phyloP scores from a whole-genome alignment of 2,797 vertebrate species.

The Gobio occitaniae region DNA sequence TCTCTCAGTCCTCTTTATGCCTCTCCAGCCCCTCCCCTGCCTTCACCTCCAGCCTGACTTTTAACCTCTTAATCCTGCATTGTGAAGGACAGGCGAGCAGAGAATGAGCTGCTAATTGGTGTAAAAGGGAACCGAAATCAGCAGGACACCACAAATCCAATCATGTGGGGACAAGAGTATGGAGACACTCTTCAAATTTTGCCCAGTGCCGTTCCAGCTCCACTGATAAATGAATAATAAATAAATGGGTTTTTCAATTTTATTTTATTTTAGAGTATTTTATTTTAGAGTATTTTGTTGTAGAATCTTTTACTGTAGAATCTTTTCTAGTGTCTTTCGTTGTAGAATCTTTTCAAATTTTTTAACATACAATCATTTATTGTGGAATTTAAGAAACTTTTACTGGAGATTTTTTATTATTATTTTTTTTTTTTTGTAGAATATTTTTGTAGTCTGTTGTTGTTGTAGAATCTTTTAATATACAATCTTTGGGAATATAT shows the following conservation, averaged over 20 bases:
- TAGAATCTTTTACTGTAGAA: neutral
- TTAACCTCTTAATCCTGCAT: slow-evolving; percentile 75
- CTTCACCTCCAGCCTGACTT: slow-evolving; percentile 71
- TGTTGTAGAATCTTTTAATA: neutral
- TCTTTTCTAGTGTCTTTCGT: too few species aligned
- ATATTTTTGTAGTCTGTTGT: too few species aligned
- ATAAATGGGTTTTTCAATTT: neutral
- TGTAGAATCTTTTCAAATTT: too few species aligned
- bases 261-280: neutral
- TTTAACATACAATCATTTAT: too few species aligned
- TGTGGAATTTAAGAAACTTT: too few species aligned
- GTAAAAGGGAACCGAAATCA: slow-evolving; percentile 44
- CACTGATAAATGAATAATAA: neutral
- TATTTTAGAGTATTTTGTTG: neutral
- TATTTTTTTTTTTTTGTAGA: too few species aligned
- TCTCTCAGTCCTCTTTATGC: slow-evolving; percentile 17
- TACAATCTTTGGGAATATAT: neutral
- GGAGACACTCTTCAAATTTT: neutral
- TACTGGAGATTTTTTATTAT: too few species aligned
- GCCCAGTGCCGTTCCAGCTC: neutral
- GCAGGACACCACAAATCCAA: neutral
- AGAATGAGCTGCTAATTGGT: slow-evolving; percentile 64
- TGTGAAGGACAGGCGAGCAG: slow-evolving; percentile 54
- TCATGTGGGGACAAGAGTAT: slow-evolving; percentile 19
- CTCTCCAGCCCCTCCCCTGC: slow-evolving; percentile 28